phyloP scores from a whole-genome alignment of 2,888 invertebrate genomes.

The Chirona hameri region DNA sequence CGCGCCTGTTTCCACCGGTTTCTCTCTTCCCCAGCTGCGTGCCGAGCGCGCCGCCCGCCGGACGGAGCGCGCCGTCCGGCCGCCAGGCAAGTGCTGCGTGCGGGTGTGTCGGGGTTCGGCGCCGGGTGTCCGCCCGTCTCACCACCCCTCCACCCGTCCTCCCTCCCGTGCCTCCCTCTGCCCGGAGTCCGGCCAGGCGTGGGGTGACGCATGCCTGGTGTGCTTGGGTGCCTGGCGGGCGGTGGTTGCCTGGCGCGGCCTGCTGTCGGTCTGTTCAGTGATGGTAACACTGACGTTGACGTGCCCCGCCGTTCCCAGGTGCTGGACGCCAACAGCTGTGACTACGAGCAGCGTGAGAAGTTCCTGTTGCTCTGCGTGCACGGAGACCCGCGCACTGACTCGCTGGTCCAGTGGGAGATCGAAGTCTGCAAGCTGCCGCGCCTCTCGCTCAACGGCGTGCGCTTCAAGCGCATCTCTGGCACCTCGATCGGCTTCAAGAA shows the following conservation, averaged over 20 bases:
- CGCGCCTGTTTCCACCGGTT: background rate
- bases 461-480: constrained; percentile 96
- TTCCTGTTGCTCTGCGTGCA: constrained; percentile 97
- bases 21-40: constrained; percentile 29
- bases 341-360: constrained; percentile 98
- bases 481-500: constrained; percentile 99
- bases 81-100: constrained; percentile 27
- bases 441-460: constrained; percentile 95
- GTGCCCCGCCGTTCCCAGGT: constrained; percentile 50
- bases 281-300: constrained; percentile 5
- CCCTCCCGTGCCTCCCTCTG: background rate
- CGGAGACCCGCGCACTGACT: constrained; percentile 92
- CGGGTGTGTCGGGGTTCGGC: background rate
- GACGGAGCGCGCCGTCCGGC: constrained; percentile 9
- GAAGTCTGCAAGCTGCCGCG: constrained; percentile 95
- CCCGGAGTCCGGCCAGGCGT: background rate
- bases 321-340: constrained; percentile 97
- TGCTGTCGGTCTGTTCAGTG: background rate
- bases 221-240: background rate
- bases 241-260: background rate
- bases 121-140: constrained; percentile 13
- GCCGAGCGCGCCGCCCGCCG: background rate
- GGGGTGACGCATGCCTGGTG: background rate
- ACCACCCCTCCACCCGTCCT: background rate
- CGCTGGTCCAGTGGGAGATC: constrained; percentile 76